Evolutionary conservation across 2,797 vertebrate species (phyloP).

Genomic region (Acrocephalus scirpaceus): DNA sequence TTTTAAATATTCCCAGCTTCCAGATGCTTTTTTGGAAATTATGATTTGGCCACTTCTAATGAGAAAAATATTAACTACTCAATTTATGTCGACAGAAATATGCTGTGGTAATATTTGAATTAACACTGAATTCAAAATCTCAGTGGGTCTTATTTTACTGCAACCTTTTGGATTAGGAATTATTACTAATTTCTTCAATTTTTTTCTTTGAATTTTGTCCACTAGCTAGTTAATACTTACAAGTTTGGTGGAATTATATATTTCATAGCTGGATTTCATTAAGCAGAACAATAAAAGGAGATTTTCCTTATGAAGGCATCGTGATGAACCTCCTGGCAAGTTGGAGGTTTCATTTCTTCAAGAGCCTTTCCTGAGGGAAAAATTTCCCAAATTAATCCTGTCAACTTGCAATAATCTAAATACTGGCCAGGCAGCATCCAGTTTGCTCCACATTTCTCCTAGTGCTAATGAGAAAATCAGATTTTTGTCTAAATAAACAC

Average conservation of each 20-base stretch:
- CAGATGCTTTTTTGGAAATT: not conserved
- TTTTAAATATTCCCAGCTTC: not conserved
- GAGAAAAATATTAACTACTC: not conserved
- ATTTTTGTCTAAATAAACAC: conserved; percentile 64
- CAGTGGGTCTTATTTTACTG: not conserved
- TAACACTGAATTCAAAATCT: not conserved
- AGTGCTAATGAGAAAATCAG: conserved; percentile 60
- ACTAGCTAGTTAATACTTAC: not conserved
- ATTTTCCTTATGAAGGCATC: not conserved
- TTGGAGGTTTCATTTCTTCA: conserved; percentile 51
- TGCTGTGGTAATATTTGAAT: not conserved
- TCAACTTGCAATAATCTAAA: conserved; percentile 27
- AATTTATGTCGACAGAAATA: not conserved
- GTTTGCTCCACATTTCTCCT: conserved; percentile 25
- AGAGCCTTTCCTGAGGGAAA: not conserved
- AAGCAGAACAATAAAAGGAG: not conserved
- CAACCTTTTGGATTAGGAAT: not conserved
- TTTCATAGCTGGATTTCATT: conserved; percentile 46
- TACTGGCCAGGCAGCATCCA: conserved; percentile 36
- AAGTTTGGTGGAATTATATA: not conserved
- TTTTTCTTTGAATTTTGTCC: not conserved
- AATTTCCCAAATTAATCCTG: not conserved
- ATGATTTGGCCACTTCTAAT: not conserved
- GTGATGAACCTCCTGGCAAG: conserved; percentile 28
- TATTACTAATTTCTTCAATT: not conserved